A percentile compares a stretch with the other conserved stretches of the same genome.
These are phyloP conservation scores for Sigmodon hispidus DNA, from an alignment of 2,113 vertebrate species.

Conservation along the genomic window DNA sequence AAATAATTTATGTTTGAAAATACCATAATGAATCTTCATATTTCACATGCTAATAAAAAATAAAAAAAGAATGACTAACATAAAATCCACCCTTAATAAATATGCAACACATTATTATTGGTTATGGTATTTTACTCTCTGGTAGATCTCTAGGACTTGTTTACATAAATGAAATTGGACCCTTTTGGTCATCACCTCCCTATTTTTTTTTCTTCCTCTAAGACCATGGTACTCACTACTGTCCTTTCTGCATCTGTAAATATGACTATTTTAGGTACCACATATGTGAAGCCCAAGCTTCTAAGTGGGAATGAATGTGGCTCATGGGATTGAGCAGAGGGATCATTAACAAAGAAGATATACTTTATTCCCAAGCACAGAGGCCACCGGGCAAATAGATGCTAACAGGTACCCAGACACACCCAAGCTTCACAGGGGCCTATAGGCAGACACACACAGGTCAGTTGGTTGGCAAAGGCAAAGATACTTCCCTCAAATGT, in stretches of 20 bases:
- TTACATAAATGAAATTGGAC: background rate
- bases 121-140: background rate
- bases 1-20: background rate
- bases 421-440: too few relatives aligned
- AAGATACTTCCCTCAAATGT: background rate
- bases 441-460: background rate
- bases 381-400: background rate
- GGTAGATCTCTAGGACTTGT: background rate
- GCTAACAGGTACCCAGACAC: background rate
- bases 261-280: background rate
- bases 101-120: background rate
- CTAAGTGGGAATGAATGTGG: background rate
- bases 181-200: background rate
- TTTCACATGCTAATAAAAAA: background rate
- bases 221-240: background rate
- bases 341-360: background rate
- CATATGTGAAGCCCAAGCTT: background rate
- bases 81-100: background rate
- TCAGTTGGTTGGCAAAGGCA: background rate
- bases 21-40: too few relatives aligned
- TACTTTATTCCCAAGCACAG: background rate
- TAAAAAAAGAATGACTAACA: background rate
- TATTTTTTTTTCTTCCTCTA: background rate
- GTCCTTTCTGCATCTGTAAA: background rate
- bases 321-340: background rate